These are phyloP conservation scores for Acanthosepion esculentum DNA, from an alignment of 2,888 invertebrate genomes.

Conservation along the genomic window DNA sequence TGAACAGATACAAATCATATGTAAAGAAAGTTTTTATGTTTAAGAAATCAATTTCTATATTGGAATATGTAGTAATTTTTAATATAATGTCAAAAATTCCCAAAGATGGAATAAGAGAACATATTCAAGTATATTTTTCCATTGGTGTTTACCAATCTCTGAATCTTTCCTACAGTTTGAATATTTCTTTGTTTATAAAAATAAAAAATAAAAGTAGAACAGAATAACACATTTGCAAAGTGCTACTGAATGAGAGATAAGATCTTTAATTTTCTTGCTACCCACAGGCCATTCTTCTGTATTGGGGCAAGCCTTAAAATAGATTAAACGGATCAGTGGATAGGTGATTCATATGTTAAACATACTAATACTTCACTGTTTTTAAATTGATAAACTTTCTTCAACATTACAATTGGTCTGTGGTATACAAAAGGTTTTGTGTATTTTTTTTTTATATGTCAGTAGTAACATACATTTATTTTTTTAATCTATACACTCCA, in stretches of 20 bases:
- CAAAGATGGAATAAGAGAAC: no score
- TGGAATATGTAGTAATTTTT: no score
- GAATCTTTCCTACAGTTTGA: background rate
- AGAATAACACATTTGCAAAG: background rate
- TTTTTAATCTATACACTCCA: background rate
- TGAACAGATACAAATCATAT: no score
- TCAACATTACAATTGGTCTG: background rate
- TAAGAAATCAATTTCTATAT: no score
- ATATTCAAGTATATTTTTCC: no score
- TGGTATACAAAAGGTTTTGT: background rate
- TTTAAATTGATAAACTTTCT: background rate
- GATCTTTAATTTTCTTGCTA: background rate
- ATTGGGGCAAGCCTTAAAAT: background rate
- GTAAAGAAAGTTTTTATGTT: no score
- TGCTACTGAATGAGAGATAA: background rate
- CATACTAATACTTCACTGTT: background rate
- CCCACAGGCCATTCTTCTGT: background rate
- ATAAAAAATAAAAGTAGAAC: no score
- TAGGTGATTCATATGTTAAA: background rate
- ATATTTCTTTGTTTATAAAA: background rate
- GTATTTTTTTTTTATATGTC: background rate
- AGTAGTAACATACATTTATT: no score
- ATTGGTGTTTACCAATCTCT: background rate
- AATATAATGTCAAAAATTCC: no score
- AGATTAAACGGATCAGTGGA: background rate